These are phyloP conservation scores for Crioceris asparagi DNA, from an alignment of 2,888 invertebrate species.

Conservation along the genomic window DNA sequence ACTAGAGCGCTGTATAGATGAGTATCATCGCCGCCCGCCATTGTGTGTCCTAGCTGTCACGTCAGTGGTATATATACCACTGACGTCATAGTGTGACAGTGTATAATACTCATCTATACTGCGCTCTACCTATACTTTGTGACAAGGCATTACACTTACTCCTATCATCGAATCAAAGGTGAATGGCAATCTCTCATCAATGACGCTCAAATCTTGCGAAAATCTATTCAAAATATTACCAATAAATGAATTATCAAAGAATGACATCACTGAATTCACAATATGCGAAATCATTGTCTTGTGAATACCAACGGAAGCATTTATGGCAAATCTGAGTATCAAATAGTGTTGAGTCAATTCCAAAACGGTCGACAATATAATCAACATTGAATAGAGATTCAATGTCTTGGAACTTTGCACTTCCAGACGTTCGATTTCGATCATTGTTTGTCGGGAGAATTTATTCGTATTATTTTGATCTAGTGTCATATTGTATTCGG, in stretches of 20 bases:
- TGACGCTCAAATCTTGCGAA: conserved; percentile 26
- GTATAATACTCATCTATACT: too few species aligned
- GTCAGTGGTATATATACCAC: too few species aligned
- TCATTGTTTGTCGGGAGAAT: too few species aligned
- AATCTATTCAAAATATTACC: conserved; percentile 31
- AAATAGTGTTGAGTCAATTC: conserved; percentile 23
- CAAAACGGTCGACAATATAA: conserved; percentile 21
- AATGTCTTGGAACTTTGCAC: conserved; percentile 15
- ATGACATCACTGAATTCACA: conserved; percentile 25
- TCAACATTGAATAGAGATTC: conserved; percentile 23
- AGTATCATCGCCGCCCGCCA: too few species aligned
- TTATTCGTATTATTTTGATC: too few species aligned
- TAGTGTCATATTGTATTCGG: too few species aligned
- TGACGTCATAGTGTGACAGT: too few species aligned
- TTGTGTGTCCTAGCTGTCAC: too few species aligned
- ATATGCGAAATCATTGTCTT: conserved; percentile 24
- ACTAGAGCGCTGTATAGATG: too few species aligned
- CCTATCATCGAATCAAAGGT: conserved; percentile 15
- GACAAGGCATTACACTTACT: too few species aligned
- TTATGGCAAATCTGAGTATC: conserved; percentile 20
- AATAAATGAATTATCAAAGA: conserved; percentile 28
- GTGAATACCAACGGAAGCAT: conserved; percentile 25
- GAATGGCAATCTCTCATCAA: conserved; percentile 25
- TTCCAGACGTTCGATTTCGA: conserved; percentile 10
- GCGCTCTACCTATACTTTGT: too few species aligned